These are phyloP conservation scores for Sminthurinus aureus DNA, from an alignment of 2,888 invertebrate species.

Conservation along the genomic window DNA sequence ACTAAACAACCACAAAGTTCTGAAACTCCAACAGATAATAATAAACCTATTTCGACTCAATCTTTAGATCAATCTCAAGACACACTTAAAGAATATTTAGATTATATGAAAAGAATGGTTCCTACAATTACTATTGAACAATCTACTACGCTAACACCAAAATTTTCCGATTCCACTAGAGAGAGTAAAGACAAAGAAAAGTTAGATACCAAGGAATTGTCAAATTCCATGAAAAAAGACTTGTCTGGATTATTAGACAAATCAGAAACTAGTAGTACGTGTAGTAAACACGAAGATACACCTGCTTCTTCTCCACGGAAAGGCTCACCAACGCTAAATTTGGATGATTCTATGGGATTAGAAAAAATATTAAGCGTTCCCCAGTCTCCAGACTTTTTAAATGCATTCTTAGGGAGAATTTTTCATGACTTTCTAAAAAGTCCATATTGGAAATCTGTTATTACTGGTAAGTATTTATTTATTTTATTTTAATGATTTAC, in stretches of 20 bases:
- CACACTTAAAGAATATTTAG: conserved; percentile 26
- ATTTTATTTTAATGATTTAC: not conserved
- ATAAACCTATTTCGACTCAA: not conserved
- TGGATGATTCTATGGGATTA: conserved; percentile 31
- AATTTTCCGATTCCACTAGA: not conserved
- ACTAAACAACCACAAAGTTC: conserved; percentile 29
- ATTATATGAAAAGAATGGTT: conserved; percentile 38
- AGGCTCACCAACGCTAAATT: conserved; percentile 30
- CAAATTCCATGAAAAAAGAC: too few relatives aligned
- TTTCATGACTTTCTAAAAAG: conserved; percentile 84
- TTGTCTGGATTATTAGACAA: not conserved
- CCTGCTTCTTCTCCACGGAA: conserved; percentile 27
- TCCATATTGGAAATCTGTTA: conserved; percentile 61
- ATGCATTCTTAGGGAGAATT: conserved; percentile 78
- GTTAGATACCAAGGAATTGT: conserved; percentile 2
- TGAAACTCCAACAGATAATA: conserved; percentile 3
- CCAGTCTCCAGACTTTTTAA: conserved; percentile 75
- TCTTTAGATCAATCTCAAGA: conserved; percentile 9
- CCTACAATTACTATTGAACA: conserved; percentile 8
- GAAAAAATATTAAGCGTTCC: conserved; percentile 51
- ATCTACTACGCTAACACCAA: not conserved
- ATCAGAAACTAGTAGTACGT: conserved; percentile 17
- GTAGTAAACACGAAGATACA: conserved; percentile 18
- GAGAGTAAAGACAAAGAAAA: not conserved
- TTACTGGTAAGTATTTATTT: not conserved